Percentiles rank a stretch among this genome's conserved stretches.
These are phyloP conservation scores for Nasonia longicornis DNA, from an alignment of 1,140 invertebrate species.

Conservation along the genomic window DNA sequence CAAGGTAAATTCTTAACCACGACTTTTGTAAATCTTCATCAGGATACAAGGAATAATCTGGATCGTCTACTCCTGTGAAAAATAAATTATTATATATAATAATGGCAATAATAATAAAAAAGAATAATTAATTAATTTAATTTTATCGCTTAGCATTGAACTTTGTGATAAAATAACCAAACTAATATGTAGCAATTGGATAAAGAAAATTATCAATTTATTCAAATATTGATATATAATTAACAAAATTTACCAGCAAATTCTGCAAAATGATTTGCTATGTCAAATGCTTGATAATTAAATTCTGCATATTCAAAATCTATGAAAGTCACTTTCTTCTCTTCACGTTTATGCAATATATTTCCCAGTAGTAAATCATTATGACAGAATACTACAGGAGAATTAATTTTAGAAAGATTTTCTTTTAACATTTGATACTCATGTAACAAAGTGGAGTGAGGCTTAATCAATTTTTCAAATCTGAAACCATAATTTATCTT, in stretches of 20 bases:
- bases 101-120: background rate
- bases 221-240: background rate
- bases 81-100: conserved; percentile 11
- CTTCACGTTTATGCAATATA: conserved; percentile 84
- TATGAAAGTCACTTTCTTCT: conserved; percentile 88
- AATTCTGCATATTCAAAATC: conserved; percentile 97
- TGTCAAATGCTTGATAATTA: conserved; percentile 97
- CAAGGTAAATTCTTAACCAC: conserved; percentile 86
- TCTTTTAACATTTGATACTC: conserved; percentile 80
- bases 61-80: conserved; percentile 76
- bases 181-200: background rate
- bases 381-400: conserved; percentile 95
- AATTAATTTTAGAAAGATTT: conserved; percentile 75
- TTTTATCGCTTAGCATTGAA: background rate
- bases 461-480: conserved; percentile 77
- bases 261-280: conserved; percentile 98
- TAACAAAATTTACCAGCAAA: conserved; percentile 82
- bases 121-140: background rate
- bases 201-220: background rate
- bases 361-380: conserved; percentile 97
- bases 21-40: conserved; percentile 80
- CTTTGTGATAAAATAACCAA: background rate
- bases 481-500: conserved; percentile 67
- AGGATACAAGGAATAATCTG: conserved; percentile 86
- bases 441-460: conserved; percentile 75